phyloP scores from a whole-genome alignment of 2,113 vertebrate species.

The Carassius auratus region DNA sequence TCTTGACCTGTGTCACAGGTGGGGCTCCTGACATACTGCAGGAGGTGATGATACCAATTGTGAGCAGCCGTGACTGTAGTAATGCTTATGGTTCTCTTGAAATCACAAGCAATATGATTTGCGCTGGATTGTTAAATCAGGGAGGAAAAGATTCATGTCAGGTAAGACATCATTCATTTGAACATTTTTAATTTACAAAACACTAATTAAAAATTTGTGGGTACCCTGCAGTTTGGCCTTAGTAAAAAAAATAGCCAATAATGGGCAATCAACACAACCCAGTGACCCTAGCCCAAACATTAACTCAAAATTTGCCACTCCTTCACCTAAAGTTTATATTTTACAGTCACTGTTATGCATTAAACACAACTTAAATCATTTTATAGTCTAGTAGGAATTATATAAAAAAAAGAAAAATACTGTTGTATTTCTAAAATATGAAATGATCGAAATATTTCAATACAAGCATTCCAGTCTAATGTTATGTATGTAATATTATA shows the following conservation, averaged over 20 bases:
- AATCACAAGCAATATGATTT: slow-evolving; percentile 57
- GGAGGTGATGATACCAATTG: slow-evolving; percentile 66
- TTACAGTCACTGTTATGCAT: not conserved
- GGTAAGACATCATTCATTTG: not conserved
- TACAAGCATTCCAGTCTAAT: not conserved
- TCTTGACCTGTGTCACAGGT: slow-evolving; percentile 45
- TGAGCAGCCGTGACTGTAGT: slow-evolving; percentile 54
- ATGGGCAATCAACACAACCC: not conserved
- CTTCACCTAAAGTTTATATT: not conserved
- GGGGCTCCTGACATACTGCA: slow-evolving; percentile 61
- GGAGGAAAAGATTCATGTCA: slow-evolving; percentile 73
- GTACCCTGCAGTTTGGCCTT: not conserved
- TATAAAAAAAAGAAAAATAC: not conserved
- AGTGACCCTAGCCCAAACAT: not conserved
- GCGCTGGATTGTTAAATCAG: slow-evolving; percentile 45
- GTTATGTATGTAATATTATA: not conserved
- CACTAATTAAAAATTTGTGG: not conserved
- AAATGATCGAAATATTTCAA: not conserved
- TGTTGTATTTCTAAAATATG: not conserved
- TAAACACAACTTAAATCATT: too few species aligned
- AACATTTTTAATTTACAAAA: not conserved
- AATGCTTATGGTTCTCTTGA: slow-evolving; percentile 39
- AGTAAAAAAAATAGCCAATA: not conserved
- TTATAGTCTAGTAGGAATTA: too few species aligned
- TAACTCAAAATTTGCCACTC: not conserved